Conservation (phyloP, 2,797 vertebrate genomes). For the Phalloptychus januarius region DNA sequence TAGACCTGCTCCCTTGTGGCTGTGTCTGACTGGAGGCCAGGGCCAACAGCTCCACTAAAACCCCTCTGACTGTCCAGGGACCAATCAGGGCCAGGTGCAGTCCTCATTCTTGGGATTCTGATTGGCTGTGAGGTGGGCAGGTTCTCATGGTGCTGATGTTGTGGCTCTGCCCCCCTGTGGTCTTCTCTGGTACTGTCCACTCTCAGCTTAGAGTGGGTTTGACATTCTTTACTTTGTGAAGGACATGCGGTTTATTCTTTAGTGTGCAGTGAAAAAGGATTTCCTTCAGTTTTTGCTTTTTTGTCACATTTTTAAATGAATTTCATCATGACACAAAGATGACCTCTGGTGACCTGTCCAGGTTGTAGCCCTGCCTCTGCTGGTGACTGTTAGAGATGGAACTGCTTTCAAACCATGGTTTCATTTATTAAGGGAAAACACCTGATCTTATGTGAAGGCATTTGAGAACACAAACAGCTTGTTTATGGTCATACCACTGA, state of each 20-base stretch:
- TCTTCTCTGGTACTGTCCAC: background rate
- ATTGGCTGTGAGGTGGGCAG: background rate
- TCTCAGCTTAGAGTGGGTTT: background rate
- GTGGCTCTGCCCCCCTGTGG: background rate
- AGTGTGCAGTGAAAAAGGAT: background rate
- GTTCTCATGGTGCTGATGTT: background rate
- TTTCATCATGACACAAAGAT: background rate
- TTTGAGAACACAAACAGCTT: background rate
- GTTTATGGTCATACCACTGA: background rate
- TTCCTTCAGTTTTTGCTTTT: background rate
- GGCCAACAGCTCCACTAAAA: background rate
- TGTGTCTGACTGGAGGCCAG: conserved; percentile 35
- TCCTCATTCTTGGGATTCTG: background rate
- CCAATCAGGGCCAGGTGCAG: background rate
- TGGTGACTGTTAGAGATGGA: background rate
- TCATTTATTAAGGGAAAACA: background rate
- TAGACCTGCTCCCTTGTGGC: conserved; percentile 35
- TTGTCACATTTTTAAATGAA: background rate
- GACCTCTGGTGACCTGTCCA: background rate
- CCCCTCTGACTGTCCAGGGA: background rate
- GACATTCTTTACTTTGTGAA: background rate
- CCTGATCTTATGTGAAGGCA: background rate
- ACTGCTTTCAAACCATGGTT: background rate
- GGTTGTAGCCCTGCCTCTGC: background rate
- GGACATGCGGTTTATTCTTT: background rate